Evolutionary conservation across 2,888 invertebrate species (phyloP), one percentile per base, ranked within the genome.

Genomic region (Hemaris fuciformis): DNA sequence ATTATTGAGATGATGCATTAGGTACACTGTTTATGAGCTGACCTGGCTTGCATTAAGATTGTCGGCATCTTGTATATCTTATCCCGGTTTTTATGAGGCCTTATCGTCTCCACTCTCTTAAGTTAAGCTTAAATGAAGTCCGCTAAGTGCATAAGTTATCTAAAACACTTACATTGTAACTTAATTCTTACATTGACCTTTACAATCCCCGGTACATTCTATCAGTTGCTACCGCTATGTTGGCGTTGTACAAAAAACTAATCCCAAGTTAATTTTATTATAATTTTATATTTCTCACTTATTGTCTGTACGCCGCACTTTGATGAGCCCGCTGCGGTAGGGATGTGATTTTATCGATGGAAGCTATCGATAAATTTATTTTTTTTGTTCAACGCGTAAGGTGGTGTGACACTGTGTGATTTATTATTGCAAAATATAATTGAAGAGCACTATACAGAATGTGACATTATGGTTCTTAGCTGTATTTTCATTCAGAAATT

Each of bases 261-360:
- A 42, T 43, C 20, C 31, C 45, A 48, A 53, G 25, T 88, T 91
- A 91, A 91, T 91, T 90, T 91, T 90, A 90, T 91, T 89, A 89
- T 91, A 91, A 91, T 91, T 89, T 91, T 90, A 91, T 91, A 87
- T 91, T 91, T 90, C 89, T 87, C 87, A 88, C 88, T 88, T 90
- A 88, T 89, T 89, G 89, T 89, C 85, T 89, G 88, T 76, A 79
- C 72, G 81, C 80, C 79, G 80, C 85, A 85, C 91, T 91, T 92
- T 92, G 91, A 92, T 88, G 89, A 83, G 70, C 81, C 89, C 85
- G 86, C 88, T 81, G 76, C 77, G 83, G 73, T 81, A 88, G 86
- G 72, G 88, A 65, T 75, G 84, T 62, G 25, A 43, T 53, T 15
- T 8, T 58, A 60, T 66, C 64, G 67, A 68, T 65, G 57, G 46